Percentiles rank a stretch among this genome's conserved stretches.
Evolutionary conservation across 2,888 invertebrate species (phyloP).

Genomic region (Hypselothyrea guttata): DNA sequence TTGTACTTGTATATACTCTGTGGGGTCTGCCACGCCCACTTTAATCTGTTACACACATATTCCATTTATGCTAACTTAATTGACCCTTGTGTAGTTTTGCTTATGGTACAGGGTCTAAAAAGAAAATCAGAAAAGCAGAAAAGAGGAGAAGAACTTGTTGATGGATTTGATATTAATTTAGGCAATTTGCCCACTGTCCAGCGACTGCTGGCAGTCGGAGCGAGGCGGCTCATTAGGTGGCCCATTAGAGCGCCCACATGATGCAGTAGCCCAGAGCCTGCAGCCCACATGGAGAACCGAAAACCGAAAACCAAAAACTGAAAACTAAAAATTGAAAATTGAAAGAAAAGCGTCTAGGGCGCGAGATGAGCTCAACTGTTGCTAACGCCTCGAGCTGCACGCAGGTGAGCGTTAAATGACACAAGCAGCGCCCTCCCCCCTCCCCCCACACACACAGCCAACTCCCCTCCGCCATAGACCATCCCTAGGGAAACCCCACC

Average conservation of each 20-base stretch:
- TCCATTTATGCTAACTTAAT: too few relatives aligned
- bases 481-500: neutral
- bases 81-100: too few relatives aligned
- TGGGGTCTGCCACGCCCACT: too few relatives aligned
- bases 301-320: neutral
- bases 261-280: conserved; percentile 12
- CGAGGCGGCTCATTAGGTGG: conserved; percentile 51
- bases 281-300: neutral
- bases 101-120: too few relatives aligned
- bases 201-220: conserved; percentile 1
- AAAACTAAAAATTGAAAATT: neutral
- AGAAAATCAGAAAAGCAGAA: conserved; percentile 4
- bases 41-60: too few relatives aligned
- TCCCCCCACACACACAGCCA: neutral
- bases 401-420: conserved; percentile 43
- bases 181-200: conserved; percentile 57
- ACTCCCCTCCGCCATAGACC: too few relatives aligned
- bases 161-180: conserved; percentile 70
- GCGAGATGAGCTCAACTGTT: neutral
- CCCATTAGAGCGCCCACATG: conserved; percentile 68
- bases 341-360: neutral
- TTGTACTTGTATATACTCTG: too few relatives aligned
- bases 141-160: conserved; percentile 35
- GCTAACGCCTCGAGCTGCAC: neutral
- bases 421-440: neutral